Percentiles rank a stretch among this genome's conserved stretches.
These are phyloP conservation scores for Enteromius unitaeniatus DNA, from an alignment of 2,797 vertebrate genomes.

Conservation along the genomic window DNA sequence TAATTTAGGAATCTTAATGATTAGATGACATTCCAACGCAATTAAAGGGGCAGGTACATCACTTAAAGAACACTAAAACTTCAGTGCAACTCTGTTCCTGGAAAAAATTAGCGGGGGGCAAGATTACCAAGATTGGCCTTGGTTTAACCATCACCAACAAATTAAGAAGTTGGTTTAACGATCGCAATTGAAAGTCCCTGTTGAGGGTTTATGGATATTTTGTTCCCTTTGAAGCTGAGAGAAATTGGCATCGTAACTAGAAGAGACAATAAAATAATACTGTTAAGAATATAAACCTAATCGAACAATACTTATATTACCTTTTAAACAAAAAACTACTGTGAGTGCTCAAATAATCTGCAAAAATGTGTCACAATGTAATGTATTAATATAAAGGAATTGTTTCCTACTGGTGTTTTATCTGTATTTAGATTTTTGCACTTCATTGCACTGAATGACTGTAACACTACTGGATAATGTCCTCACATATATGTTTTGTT, in stretches of 20 bases:
- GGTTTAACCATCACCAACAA: constrained; percentile 11
- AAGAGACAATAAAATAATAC: constrained; percentile 51
- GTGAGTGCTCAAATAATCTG: background rate
- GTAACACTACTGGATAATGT: background rate
- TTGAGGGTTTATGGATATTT: constrained; percentile 35
- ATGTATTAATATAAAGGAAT: background rate
- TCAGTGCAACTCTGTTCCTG: constrained; percentile 5
- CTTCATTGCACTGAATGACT: too few relatives aligned
- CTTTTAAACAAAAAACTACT: background rate
- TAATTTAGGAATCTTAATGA: background rate
- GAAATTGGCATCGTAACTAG: constrained; percentile 53
- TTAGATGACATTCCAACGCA: background rate
- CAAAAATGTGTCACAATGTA: background rate
- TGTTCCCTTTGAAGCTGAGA: constrained; percentile 68
- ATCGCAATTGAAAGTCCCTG: constrained; percentile 38
- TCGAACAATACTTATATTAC: background rate
- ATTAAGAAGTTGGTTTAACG: background rate
- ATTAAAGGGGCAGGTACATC: background rate
- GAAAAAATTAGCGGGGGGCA: background rate
- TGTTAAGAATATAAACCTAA: background rate
- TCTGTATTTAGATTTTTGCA: background rate
- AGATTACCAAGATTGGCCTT: background rate
- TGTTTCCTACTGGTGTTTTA: background rate
- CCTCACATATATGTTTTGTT: background rate
- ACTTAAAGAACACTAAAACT: background rate